Evolutionary conservation across 2,797 vertebrate species (phyloP).

Genomic region (Euthynnus affinis): DNA sequence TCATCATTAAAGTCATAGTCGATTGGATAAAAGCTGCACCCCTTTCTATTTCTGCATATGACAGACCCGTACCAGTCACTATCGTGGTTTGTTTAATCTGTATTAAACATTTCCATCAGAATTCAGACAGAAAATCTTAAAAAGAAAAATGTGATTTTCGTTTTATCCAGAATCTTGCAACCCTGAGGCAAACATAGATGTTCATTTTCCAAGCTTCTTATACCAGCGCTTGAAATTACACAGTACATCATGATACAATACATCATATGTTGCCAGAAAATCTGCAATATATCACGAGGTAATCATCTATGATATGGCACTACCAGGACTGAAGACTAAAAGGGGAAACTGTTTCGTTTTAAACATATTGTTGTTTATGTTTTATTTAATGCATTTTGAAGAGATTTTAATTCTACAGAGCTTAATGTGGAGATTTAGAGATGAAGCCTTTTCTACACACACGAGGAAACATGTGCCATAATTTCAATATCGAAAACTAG

Average conservation of each 20-base stretch:
- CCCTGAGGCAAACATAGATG: background rate
- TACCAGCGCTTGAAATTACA: too few relatives aligned
- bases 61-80: background rate
- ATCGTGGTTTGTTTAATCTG: too few relatives aligned
- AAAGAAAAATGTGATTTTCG: too few relatives aligned
- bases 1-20: background rate
- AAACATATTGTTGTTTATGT: too few relatives aligned
- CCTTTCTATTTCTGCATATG: background rate
- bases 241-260: too few relatives aligned
- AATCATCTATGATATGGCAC: too few relatives aligned
- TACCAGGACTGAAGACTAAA: background rate
- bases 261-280: too few relatives aligned
- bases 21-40: background rate
- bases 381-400: too few relatives aligned
- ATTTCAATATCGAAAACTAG: conserved; percentile 16
- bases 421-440: background rate
- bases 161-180: too few relatives aligned
- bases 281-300: too few relatives aligned
- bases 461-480: background rate
- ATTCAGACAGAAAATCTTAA: background rate
- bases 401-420: background rate
- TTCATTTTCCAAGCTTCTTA: too few relatives aligned
- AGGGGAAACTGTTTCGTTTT: too few relatives aligned
- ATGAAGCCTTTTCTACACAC: background rate
- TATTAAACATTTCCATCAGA: background rate